These are phyloP conservation scores for Salvator merianae DNA, from an alignment of 2,113 vertebrate genomes.

Conservation along the genomic window DNA sequence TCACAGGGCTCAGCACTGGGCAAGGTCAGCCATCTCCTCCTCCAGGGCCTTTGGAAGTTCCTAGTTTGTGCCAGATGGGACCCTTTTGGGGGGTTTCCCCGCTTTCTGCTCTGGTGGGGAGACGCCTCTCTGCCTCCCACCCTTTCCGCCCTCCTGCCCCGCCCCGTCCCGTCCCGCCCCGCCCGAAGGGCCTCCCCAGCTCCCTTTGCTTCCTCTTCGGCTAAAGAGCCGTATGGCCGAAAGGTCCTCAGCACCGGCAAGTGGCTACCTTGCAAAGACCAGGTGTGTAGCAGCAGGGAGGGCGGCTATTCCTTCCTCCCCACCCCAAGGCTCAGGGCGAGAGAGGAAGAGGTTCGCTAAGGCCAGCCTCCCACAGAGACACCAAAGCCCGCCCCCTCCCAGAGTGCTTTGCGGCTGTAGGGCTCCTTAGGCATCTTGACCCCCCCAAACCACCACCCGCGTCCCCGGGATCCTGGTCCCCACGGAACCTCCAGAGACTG, in stretches of 20 bases:
- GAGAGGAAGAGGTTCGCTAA: neutral
- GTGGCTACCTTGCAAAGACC: constrained; percentile 64
- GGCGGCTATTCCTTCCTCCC: constrained; percentile 28
- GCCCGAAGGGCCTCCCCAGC: neutral
- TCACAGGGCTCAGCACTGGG: too few relatives aligned
- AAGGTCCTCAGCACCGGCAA: neutral
- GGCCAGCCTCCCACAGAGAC: neutral
- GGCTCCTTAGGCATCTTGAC: neutral
- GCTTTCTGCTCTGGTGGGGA: neutral
- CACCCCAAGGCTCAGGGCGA: neutral
- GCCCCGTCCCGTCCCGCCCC: too few relatives aligned
- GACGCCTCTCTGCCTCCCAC: fast-evolving
- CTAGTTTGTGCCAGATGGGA: too few relatives aligned
- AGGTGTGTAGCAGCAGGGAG: constrained; percentile 57
- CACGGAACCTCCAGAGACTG: neutral
- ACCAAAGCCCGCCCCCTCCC: neutral
- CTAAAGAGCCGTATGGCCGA: too few relatives aligned
- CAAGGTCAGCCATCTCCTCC: too few relatives aligned
- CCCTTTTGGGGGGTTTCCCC: too few relatives aligned
- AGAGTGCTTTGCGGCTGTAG: neutral
- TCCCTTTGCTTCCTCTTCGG: neutral
- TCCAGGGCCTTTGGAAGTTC: too few relatives aligned
- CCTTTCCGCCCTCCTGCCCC: too few relatives aligned
- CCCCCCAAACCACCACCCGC: neutral
- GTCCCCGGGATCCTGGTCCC: neutral